These are phyloP conservation scores for Halcyon chelicuti DNA, from an alignment of 2,797 vertebrate species.

Conservation along the genomic window DNA sequence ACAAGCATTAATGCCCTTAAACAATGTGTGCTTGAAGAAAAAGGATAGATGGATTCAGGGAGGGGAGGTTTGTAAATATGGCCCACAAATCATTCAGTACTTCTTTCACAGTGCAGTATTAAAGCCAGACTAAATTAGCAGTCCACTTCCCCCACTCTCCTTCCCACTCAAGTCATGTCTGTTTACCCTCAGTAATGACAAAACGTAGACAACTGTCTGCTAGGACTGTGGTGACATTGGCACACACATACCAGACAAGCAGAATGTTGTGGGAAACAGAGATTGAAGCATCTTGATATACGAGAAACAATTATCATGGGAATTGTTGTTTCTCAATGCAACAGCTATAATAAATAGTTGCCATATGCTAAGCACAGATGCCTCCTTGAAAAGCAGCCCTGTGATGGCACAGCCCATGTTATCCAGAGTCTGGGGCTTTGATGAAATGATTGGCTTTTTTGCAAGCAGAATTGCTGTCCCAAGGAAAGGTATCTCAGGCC, in stretches of 20 bases:
- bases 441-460: conserved; percentile 47
- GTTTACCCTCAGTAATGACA: conserved; percentile 80
- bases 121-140: conserved; percentile 78
- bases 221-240: conserved; percentile 72
- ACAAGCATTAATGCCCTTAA: conserved; percentile 54
- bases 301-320: conserved; percentile 80
- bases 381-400: conserved; percentile 77
- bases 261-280: conserved; percentile 80
- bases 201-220: conserved; percentile 78
- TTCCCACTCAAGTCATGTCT: conserved; percentile 77
- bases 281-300: conserved; percentile 79
- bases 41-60: conserved; percentile 25
- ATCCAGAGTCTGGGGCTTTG: conserved; percentile 65
- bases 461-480: conserved; percentile 54
- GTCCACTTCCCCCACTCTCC: conserved; percentile 73
- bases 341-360: conserved; percentile 83
- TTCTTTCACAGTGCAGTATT: conserved; percentile 71
- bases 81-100: conserved; percentile 72
- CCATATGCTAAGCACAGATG: conserved; percentile 84
- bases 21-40: conserved; percentile 51
- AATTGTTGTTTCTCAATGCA: conserved; percentile 81
- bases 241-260: conserved; percentile 76
- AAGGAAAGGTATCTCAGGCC: conserved; percentile 36
- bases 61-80: conserved; percentile 73
- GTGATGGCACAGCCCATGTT: conserved; percentile 69